A percentile compares a stretch with the other conserved stretches of the same genome.
Evolutionary conservation across 2,113 vertebrate species (phyloP).

Genomic region (Leucopternis melanops): DNA sequence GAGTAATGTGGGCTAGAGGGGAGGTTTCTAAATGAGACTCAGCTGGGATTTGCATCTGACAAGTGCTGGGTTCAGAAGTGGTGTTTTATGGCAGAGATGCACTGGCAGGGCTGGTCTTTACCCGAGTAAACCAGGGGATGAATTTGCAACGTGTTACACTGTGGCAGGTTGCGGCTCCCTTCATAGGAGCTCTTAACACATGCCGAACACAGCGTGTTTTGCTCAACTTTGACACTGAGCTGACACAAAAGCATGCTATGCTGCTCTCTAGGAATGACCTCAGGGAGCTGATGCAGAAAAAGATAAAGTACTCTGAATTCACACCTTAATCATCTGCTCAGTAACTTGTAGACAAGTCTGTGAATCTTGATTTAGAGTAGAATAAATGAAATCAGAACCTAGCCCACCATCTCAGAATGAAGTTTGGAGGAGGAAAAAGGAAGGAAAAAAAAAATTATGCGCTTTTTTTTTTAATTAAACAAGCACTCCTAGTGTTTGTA

Average conservation of each 20-base stretch:
- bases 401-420: neutral
- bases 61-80: neutral
- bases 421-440: neutral
- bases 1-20: neutral
- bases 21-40: neutral
- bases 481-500: neutral
- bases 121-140: neutral
- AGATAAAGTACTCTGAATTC: neutral
- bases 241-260: neutral
- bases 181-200: neutral
- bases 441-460: rapidly evolving
- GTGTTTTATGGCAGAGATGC: neutral
- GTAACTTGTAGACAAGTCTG: neutral
- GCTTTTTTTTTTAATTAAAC: no score
- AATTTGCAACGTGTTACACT: rapidly evolving
- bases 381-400: neutral
- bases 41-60: neutral
- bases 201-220: neutral
- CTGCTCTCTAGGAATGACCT: neutral
- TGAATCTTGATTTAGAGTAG: neutral
- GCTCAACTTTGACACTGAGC: neutral
- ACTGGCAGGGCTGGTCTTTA: neutral
- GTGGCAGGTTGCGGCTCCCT: neutral
- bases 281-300: neutral
- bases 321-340: neutral